Base-by-base conservation (phyloP, 2,797 vertebrate species). In the Crenuchus spilurus region DNA sequence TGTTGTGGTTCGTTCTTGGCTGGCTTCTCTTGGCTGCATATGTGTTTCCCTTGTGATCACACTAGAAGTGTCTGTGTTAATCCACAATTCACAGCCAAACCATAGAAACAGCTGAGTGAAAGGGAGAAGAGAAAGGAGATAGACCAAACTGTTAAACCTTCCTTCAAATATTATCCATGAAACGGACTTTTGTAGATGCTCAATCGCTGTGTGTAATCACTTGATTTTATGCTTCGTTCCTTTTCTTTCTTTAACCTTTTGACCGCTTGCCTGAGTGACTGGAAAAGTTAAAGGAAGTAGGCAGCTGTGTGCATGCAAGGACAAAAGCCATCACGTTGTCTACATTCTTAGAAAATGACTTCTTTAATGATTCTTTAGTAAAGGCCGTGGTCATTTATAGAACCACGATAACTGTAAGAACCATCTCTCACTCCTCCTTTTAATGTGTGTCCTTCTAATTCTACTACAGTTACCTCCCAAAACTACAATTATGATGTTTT, bases 1-100 rank as follows among this genome's bases (percentile, higher is more conserved):
- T 88, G 85, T 85, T 81, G 78, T 85, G 76, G 35, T 80, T 84
- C 80, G 42, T 72, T 74, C 72, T 77, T 60, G 57, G 58, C 49
- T n/a, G 28, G 73, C 70, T 73, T 24, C 70, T 82, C 67, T 80
- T 67, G 80, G 80, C 70, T 85, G 72, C 63, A 75, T 84, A 48
- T 57, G 67, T 55, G 30, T 57, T 70, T 70, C 74, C 67, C 67
- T 76, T 44, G 31, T 48, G 65, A 62, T 75, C 66, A 46, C 74
- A 76, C 58, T 58, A 76, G 60, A 76, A 64, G 74, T 49, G 67
- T 61, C 58, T 64, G 49, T 70, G 74, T 64, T 70, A 76, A 76
- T 70, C 48, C 67, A 70, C 26, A 76, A 55, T 64, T 76, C 61
- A 13, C 67, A 63, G 70, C 62, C 70, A 77, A 16, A 49, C 49